A percentile compares a stretch with the other conserved stretches of the same genome.
phyloP scores from a whole-genome alignment of 1,140 invertebrate species.

The Mya arenaria region DNA sequence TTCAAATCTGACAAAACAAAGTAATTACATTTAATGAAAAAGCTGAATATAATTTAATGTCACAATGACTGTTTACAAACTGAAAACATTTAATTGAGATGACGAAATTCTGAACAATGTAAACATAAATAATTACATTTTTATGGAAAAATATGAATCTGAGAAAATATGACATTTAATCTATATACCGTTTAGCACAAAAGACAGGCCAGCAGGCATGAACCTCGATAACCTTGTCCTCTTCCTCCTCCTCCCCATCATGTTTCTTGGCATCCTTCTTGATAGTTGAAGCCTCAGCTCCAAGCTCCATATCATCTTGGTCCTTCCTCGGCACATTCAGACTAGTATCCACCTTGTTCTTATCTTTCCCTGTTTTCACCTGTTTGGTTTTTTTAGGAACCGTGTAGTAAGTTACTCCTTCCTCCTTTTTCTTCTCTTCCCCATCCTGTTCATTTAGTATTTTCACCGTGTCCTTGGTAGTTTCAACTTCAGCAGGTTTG shows the following conservation, averaged over 20 bases:
- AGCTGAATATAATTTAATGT: too few relatives aligned
- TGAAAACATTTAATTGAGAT: too few relatives aligned
- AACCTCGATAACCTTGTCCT: slow-evolving; percentile 62
- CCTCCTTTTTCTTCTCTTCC: not conserved
- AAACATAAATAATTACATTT: too few relatives aligned
- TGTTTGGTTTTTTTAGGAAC: slow-evolving; percentile 28
- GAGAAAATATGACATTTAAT: too few relatives aligned
- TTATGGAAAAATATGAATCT: too few relatives aligned
- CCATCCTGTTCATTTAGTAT: not conserved
- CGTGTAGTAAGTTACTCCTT: slow-evolving; percentile 20
- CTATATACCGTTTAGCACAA: slow-evolving; percentile 56
- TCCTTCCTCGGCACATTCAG: slow-evolving; percentile 20
- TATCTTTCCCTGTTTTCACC: slow-evolving; percentile 55
- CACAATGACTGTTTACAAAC: too few relatives aligned
- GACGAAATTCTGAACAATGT: too few relatives aligned
- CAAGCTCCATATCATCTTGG: slow-evolving; percentile 60
- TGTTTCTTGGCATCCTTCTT: slow-evolving; percentile 54
- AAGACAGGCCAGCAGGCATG: slow-evolving; percentile 89
- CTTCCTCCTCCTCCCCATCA: slow-evolving; percentile 60
- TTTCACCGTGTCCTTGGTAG: not conserved
- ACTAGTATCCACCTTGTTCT: slow-evolving; percentile 52
- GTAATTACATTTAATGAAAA: too few relatives aligned
- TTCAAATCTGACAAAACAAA: not conserved
- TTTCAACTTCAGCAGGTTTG: not conserved
- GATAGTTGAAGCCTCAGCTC: slow-evolving; percentile 61